These are phyloP conservation scores for Formicarius rufipectus DNA, from an alignment of 2,113 vertebrate species.

Conservation along the genomic window DNA sequence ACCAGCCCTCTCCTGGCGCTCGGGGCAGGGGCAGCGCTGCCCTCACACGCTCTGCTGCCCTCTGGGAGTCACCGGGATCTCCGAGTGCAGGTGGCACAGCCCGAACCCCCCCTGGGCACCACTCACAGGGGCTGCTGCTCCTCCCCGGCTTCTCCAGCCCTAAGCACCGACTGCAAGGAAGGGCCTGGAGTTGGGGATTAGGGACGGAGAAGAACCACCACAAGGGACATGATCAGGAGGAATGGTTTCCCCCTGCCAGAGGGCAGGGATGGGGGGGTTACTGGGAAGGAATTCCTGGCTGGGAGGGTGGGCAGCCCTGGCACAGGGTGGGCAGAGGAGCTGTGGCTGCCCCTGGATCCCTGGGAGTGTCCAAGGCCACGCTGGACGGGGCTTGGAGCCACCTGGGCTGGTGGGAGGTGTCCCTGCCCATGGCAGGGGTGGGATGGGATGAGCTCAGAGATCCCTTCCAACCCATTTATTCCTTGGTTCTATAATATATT, in stretches of 20 bases:
- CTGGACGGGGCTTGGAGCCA: neutral
- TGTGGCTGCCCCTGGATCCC: neutral
- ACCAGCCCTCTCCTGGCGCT: too few relatives aligned
- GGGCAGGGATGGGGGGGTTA: neutral
- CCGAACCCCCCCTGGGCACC: rapidly evolving
- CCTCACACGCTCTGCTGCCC: neutral
- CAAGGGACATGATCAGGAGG: too few relatives aligned
- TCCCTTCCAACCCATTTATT: neutral
- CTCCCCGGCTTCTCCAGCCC: neutral
- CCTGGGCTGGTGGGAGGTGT: neutral
- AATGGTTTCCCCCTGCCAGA: neutral
- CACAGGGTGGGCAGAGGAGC: neutral
- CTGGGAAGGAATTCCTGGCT: neutral
- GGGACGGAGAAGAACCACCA: too few relatives aligned
- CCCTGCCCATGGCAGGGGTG: neutral
- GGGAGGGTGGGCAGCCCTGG: neutral
- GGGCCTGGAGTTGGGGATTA: neutral
- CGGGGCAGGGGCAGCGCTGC: too few relatives aligned
- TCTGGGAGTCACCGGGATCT: rapidly evolving
- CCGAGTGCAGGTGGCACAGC: rapidly evolving
- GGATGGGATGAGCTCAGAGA: neutral
- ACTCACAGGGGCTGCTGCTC: rapidly evolving
- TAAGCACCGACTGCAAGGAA: rapidly evolving
- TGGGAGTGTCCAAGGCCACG: neutral
- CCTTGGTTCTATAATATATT: neutral